Base-by-base conservation (phyloP, 2,113 vertebrate species). In the Pseudopipra pipra region DNA sequence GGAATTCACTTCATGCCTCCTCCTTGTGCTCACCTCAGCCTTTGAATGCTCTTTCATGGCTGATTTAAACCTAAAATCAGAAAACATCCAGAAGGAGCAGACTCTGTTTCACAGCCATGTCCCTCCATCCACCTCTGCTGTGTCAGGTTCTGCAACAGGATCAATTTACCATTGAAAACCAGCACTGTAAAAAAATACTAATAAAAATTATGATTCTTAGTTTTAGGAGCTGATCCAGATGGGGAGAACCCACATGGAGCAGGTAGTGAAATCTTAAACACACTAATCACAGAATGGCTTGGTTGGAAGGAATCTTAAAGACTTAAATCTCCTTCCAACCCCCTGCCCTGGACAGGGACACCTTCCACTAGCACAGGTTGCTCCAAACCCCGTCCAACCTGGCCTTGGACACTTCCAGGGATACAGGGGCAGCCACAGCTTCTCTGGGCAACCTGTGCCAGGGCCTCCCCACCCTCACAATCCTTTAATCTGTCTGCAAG, bases 131-230 rank as follows among this genome's bases (percentile, higher is more conserved):
- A 43, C 23, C 30, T 55, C 39, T 35, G 14, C 11, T 1, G 0
- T 7, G 5, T 65, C 44, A 39, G 23, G 5, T 47, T 46, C 51
- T 16, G 1, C 44, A 65, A 1, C 4, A 0, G n/a, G 10, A 14
- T 31, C 2, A 0, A 59, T 43, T 51, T 25, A 43, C 8, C 37
- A 9, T 1, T 44, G 37, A 62, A 89, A 82, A 41, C 12, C 37
- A 82, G 3, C 11, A 6, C 8, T 15, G 14, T 5, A 31, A 71
- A 8, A 44, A 82, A 85, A 70, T 17, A 0, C 27, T 23, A 55
- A 71, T 37, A 25, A 72, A 81, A 59, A 7, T 24, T 19, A 6
- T 6, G 14, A 65, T 47, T 54, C 25, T 25, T 33, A 5, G 27
- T 7, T 71, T 90, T 76, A 52, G 68, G 25, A 70, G 39, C 15